phyloP scores from a whole-genome alignment of 2,888 invertebrate species.

The Zaprionus bogoriensis region DNA sequence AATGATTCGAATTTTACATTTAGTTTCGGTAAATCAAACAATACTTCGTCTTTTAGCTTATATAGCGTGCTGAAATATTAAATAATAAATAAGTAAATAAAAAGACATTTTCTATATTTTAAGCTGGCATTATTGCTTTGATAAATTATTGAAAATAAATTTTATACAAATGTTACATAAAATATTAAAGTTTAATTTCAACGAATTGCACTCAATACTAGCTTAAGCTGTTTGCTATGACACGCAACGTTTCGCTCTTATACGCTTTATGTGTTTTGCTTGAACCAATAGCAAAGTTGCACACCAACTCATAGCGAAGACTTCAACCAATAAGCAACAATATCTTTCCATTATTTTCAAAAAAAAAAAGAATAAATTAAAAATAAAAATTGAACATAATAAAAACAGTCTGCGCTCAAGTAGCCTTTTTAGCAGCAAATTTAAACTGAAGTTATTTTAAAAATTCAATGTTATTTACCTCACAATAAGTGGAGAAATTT shows the following conservation, averaged over 20 bases:
- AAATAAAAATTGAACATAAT: no score
- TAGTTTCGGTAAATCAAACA: no score
- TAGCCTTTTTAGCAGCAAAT: neutral
- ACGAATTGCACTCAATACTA: neutral
- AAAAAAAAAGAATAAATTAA: no score
- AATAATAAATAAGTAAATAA: no score
- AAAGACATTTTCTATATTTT: no score
- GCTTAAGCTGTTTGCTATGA: slow-evolving; percentile 21
- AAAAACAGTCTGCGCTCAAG: no score
- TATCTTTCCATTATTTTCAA: neutral
- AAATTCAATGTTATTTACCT: neutral
- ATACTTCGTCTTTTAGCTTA: no score
- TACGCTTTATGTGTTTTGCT: slow-evolving; percentile 11
- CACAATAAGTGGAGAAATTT: no score
- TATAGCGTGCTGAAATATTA: no score
- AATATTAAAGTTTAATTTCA: neutral
- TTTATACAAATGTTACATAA: neutral
- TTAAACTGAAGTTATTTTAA: neutral
- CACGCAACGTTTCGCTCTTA: neutral
- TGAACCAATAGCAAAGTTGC: slow-evolving; percentile 1
- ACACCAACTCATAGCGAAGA: neutral
- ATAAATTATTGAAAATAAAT: no score
- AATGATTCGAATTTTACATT: no score
- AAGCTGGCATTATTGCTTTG: no score
- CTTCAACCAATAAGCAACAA: neutral